These are phyloP conservation scores for Ambastaia sidthimunki DNA, from an alignment of 2,797 vertebrate genomes.

Conservation along the genomic window DNA sequence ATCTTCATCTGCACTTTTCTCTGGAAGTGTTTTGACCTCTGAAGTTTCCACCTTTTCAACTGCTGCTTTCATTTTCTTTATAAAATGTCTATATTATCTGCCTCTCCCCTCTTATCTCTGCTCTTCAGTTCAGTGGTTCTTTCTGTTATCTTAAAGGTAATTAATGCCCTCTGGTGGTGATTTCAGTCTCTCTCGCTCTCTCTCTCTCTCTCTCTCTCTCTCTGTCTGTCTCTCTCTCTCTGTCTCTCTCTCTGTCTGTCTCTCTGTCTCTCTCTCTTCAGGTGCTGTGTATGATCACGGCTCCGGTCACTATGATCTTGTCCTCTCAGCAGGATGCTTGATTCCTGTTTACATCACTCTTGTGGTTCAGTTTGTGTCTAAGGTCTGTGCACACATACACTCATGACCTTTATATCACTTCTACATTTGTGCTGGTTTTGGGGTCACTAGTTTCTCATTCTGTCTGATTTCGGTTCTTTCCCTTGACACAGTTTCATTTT, in stretches of 20 bases:
- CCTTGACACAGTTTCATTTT: background rate
- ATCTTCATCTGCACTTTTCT: slow-evolving; percentile 24
- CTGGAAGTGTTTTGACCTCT: slow-evolving; percentile 25
- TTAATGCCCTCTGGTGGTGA: slow-evolving; percentile 14
- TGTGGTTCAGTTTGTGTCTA: slow-evolving; percentile 94
- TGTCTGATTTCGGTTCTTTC: slow-evolving; percentile 19
- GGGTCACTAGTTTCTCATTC: background rate
- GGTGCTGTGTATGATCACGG: slow-evolving; percentile 78
- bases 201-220: too few relatives aligned
- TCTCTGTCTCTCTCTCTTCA: background rate
- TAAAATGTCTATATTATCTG: slow-evolving; percentile 5
- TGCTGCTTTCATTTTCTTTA: background rate
- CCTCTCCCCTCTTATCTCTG: background rate
- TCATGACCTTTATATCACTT: slow-evolving; percentile 9
- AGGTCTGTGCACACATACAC: slow-evolving; percentile 74
- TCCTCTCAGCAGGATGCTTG: slow-evolving; percentile 94
- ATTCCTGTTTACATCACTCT: slow-evolving; percentile 96
- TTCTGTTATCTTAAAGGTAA: background rate
- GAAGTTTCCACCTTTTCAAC: slow-evolving; percentile 10
- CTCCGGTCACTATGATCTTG: slow-evolving; percentile 95
- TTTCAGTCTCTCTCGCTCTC: background rate
- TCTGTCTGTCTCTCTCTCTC: too few relatives aligned
- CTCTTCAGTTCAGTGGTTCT: background rate
- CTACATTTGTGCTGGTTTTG: background rate
- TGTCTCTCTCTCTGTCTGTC: background rate